Base-by-base conservation (phyloP, 1,140 invertebrate genomes). In the Pogonus chalceus region DNA sequence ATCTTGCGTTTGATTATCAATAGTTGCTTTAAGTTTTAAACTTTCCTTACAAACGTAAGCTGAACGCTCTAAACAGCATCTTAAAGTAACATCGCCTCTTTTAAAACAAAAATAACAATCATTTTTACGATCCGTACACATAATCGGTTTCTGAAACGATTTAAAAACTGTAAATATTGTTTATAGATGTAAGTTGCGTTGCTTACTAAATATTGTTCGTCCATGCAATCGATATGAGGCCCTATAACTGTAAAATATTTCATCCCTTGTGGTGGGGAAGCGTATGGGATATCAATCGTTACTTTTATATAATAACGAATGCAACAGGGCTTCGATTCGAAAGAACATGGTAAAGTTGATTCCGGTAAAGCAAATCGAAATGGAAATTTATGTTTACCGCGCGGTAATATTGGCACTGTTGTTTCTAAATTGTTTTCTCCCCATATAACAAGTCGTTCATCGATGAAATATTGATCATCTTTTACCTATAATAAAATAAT, bases 181-280 rank as follows among this genome's bases (percentile, higher is more conserved):
- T 52, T 46, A 35, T 2, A 21, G 1, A n/a, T 2, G 43, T 31
- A 22, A 39, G 43, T 31, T 52, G 23, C 10, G 23, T 2, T 54
- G 65, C 72, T 76, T 72, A 89, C 87, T 75, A 90, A 72, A 68
- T 87, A 89, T 67, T 88, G 82, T 63, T 90, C 85, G 55, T 90
- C 88, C 85, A 88, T 88, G 65, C 87, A 90, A 68, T 91, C 88
- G 61, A 88, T 88, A 62, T 88, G 84, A 12, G 88, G 87, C 16
- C 87, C 88, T 60, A 90, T 87, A 26, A 90, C 76, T 1, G 87
- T 88, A 66, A 91, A 90, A 67, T 91, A 90, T 65, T 90, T 90
- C 72, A 89, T 85, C 1, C 86, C 86, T 69, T 90, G 87, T 0
- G 88, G 88, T 2, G 87, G 85, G 46, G 86, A 89, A 2, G 86